Evolutionary conservation across 1,140 invertebrate genomes (phyloP).

Genomic region (Aphelenchoides avenae): DNA sequence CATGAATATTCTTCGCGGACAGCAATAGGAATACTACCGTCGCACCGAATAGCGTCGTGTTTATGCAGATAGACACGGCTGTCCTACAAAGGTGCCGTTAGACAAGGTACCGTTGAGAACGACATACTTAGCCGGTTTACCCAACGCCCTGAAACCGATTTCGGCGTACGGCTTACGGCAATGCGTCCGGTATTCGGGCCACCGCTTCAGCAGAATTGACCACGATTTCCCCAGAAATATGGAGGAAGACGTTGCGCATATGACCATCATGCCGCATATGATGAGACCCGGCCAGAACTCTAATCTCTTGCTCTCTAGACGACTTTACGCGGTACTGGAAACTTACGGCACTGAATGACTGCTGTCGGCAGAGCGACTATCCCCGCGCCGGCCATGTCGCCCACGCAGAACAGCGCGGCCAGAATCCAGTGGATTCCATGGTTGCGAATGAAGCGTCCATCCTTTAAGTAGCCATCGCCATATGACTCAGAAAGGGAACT

Average conservation of each 20-base stretch:
- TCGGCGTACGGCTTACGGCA: constrained; percentile 48
- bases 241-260: constrained; percentile 21
- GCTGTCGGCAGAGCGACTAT: constrained; percentile 39
- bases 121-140: constrained; percentile 22
- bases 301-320: too few relatives aligned
- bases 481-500: too few relatives aligned
- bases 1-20: constrained; percentile 31
- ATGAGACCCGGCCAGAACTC: constrained; percentile 32
- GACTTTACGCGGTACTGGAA: too few relatives aligned
- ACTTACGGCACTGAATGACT: constrained; percentile 25
- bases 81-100: too few relatives aligned
- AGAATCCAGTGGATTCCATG: constrained; percentile 30
- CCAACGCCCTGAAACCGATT: constrained; percentile 36
- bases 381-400: constrained; percentile 36
- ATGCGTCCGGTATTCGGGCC: constrained; percentile 34
- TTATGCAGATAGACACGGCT: constrained; percentile 10
- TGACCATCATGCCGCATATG: constrained; percentile 25
- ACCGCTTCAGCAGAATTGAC: constrained; percentile 29
- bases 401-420: constrained; percentile 34
- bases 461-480: too few relatives aligned
- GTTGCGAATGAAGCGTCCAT: constrained; percentile 7
- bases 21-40: constrained; percentile 55
- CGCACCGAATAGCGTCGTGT: constrained; percentile 12
- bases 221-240: constrained; percentile 38
- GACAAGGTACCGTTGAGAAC: not conserved